Conservation (phyloP, 2,113 vertebrate species). For the Calonectris borealis region DNA sequence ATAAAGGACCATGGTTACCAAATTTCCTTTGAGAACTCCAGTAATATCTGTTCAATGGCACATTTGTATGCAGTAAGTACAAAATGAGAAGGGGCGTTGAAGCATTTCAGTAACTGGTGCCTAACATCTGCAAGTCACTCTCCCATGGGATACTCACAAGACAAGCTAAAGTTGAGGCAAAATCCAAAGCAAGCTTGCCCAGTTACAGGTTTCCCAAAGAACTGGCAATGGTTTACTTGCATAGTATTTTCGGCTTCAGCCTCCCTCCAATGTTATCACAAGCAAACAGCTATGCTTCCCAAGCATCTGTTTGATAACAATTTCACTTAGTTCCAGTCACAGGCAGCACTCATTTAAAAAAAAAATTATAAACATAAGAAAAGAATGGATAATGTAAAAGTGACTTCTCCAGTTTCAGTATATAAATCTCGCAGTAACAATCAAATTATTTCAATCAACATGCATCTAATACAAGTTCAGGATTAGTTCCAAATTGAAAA, state of each 20-base stretch:
- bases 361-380: neutral
- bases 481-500: neutral
- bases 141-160: neutral
- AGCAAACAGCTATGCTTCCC: neutral
- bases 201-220: neutral
- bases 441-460: neutral
- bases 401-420: neutral
- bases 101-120: neutral
- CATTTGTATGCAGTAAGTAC: neutral
- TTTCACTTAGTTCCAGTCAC: neutral
- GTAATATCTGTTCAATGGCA: neutral
- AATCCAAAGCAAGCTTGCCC: neutral
- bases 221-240: neutral
- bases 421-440: neutral
- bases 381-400: neutral
- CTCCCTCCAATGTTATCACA: neutral
- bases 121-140: neutral
- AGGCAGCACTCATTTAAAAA: neutral
- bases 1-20: neutral
- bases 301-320: neutral
- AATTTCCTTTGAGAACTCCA: neutral
- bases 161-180: neutral
- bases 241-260: neutral
- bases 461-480: neutral
- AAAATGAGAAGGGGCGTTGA: neutral